These are phyloP conservation scores for Brenthis daphne DNA, from an alignment of 2,888 invertebrate species.

Conservation along the genomic window DNA sequence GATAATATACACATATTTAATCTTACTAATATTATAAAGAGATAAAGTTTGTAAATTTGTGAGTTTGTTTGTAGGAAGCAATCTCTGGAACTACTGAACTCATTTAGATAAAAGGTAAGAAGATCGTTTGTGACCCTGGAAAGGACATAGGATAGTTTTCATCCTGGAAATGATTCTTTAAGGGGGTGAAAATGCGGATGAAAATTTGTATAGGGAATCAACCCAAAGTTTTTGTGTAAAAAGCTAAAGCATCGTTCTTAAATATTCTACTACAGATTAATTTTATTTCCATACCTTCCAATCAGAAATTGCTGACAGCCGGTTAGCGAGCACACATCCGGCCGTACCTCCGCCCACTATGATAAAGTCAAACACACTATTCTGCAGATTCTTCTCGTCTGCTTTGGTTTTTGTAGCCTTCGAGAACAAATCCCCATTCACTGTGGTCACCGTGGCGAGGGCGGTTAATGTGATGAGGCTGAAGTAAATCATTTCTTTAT, in stretches of 20 bases:
- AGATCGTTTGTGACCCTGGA: too few relatives aligned
- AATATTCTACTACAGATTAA: not conserved
- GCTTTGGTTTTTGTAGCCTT: conserved; percentile 67
- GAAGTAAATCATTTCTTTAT: not conserved
- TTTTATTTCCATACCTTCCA: conserved; percentile 65
- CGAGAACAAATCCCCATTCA: conserved; percentile 61
- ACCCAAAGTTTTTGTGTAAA: too few relatives aligned
- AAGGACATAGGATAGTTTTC: too few relatives aligned
- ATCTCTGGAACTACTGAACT: too few relatives aligned
- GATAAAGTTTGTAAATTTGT: too few relatives aligned
- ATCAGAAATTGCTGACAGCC: conserved; percentile 67
- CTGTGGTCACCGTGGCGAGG: conserved; percentile 37
- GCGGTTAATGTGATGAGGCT: conserved; percentile 39
- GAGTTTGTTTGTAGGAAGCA: too few relatives aligned
- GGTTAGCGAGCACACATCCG: conserved; percentile 73
- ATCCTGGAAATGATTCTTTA: too few relatives aligned
- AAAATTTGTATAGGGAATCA: too few relatives aligned
- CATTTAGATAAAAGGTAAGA: too few relatives aligned
- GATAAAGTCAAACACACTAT: conserved; percentile 77
- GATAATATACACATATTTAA: too few relatives aligned
- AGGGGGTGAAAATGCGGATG: too few relatives aligned
- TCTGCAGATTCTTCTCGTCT: conserved; percentile 64
- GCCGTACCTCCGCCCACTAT: conserved; percentile 75
- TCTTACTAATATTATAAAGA: too few relatives aligned
- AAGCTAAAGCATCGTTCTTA: not conserved